Evolutionary conservation across 1,140 invertebrate species (phyloP).

Genomic region (Danaus plexippus): DNA sequence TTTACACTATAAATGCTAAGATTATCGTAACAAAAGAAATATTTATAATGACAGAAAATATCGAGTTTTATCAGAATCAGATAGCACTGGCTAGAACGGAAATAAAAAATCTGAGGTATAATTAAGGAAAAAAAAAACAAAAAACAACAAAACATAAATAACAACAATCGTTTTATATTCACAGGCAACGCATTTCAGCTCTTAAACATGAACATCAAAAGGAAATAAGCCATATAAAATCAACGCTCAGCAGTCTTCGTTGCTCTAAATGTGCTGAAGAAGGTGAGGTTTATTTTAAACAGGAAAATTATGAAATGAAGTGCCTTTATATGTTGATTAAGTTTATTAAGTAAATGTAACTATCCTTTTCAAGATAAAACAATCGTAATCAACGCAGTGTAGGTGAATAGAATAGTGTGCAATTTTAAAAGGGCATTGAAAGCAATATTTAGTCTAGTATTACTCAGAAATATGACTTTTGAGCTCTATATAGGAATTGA

Average conservation of each 20-base stretch:
- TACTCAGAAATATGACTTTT: too few species aligned
- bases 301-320: too few species aligned
- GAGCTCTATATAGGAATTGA: too few species aligned
- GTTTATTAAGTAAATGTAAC: too few species aligned
- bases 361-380: too few species aligned
- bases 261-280: conserved; percentile 46
- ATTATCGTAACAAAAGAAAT: too few species aligned
- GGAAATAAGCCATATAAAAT: conserved; percentile 54
- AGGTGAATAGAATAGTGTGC: too few species aligned
- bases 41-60: conserved; percentile 21
- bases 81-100: conserved; percentile 55
- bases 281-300: conserved; percentile 24
- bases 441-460: too few species aligned
- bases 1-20: too few species aligned
- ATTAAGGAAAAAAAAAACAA: not conserved
- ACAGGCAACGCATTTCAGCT: conserved; percentile 45
- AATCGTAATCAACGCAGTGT: too few species aligned
- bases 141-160: not conserved
- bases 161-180: conserved; percentile 4
- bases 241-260: conserved; percentile 35
- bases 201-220: conserved; percentile 57
- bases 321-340: too few species aligned
- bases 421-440: too few species aligned
- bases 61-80: conserved; percentile 49
- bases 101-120: conserved; percentile 56